These are phyloP conservation scores for Sarcophaga caerulescens DNA, from an alignment of 2,888 invertebrate species.

Conservation along the genomic window DNA sequence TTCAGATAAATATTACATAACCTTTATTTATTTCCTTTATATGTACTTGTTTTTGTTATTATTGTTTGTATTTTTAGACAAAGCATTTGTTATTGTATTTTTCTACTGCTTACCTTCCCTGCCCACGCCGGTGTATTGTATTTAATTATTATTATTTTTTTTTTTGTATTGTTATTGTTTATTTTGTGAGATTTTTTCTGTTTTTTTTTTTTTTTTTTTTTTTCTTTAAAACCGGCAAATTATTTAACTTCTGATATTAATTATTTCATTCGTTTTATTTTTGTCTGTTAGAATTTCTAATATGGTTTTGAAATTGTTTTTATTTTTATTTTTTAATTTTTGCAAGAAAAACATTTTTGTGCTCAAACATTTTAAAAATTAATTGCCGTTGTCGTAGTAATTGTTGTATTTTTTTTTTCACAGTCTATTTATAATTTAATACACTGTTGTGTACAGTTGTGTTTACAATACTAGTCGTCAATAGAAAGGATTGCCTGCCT, in stretches of 20 bases:
- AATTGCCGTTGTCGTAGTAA: not conserved
- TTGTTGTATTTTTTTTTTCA: not conserved
- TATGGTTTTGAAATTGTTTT: not conserved
- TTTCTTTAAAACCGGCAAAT: constrained; percentile 37
- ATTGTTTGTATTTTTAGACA: not conserved
- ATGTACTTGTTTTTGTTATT: too few species aligned
- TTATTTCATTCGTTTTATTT: constrained; percentile 20
- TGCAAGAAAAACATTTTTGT: not conserved
- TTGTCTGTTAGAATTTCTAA: constrained; percentile 20
- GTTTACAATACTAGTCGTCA: constrained; percentile 7
- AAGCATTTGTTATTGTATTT: constrained; percentile 11
- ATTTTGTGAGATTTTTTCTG: constrained; percentile 13
- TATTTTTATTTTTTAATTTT: not conserved
- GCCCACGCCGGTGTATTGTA: too few species aligned
- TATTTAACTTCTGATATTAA: constrained; percentile 32
- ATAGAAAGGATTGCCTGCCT: too few species aligned
- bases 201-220: not conserved
- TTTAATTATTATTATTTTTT: not conserved
- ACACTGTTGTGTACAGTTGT: constrained; percentile 40
- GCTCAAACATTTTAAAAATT: constrained; percentile 12
- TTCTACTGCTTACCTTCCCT: not conserved
- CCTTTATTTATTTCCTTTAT: not conserved
- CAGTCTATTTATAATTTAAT: constrained; percentile 21
- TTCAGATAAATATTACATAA: constrained; percentile 16
- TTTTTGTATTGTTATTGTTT: constrained; percentile 20